Base-by-base conservation (phyloP, 2,113 vertebrate genomes). In the Hippopotamus amphibius region DNA sequence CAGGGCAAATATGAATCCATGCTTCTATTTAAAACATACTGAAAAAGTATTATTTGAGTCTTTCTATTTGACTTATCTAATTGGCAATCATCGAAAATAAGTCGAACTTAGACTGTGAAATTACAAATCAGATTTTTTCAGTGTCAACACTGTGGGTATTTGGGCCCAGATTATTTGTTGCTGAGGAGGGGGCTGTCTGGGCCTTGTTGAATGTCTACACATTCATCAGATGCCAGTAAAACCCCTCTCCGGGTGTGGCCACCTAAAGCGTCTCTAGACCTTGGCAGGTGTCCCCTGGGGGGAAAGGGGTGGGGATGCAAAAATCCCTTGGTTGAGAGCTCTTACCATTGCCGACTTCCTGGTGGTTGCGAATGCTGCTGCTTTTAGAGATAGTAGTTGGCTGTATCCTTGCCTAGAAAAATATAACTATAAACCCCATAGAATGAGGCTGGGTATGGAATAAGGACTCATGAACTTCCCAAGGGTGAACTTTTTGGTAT, bases 111-210 rank as follows among this genome's bases (percentile, higher is more conserved):
- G 30, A 50, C 33, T 69, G 28, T 50, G 37, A 80, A 89, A 59
- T 48, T 79, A 33, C 30, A 24, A 37, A 43, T 95, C 26, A 5
- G 37, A 7, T 53, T 74, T 74, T 81, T 74, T 50, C 13, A 19
- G 0, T 21, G 19, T 79, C 46, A 41, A 26, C 26, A 19, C 72
- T 74, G 2, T 90, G 57, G 72, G 12, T 41, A 28, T n/a, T 80
- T 59, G 37, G 65, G 24, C 28, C 76, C 63, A 61, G 61, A 37
- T 69, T 26, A 83, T 43, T 65, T 59, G 28, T 30, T 4, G n/a
- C 15, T 1, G 5, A 3, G 5, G 30, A 55, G 6, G 22, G 48
- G 24, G 21, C 28, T 46, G 0, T 24, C 41, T 50, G 24, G 3
- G 11, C 30, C 4, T 22, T 19, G 57, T 9, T 9, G 86, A 6